Base-by-base conservation (phyloP, 2,113 vertebrate species). In the Heterotis niloticus region DNA sequence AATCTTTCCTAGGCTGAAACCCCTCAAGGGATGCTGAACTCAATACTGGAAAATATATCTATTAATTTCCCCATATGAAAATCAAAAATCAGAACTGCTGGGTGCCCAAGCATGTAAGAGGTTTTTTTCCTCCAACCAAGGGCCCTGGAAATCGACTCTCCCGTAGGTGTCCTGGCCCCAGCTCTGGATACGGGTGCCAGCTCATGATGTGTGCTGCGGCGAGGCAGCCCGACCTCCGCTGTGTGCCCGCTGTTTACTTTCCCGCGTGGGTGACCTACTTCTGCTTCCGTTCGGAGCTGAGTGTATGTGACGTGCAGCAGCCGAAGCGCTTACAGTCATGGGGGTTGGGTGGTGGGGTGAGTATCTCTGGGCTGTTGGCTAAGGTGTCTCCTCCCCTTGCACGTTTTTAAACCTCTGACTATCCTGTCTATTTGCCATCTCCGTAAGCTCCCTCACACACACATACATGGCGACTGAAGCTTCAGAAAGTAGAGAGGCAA, bases 181-280 rank as follows among this genome's bases (percentile, higher is more conserved):
- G 67, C 29, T 29, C 34, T 44, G 34, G 34, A 44, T 44, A 7
- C 34, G 34, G 34, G 34, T 44, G 34, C 34, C 34, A 44, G 34
- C 34, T 44, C 34, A 44, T 44, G 34, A 44, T 44, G 3, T 7
- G 3, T 44, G 34, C 34, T 44, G 34, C 34, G 7, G 34, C 34
- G 7, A 2, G 34, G 34, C 34, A 44, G 34, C 34, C 34, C 34
- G 7, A 44, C 34, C 34, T 44, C 57, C 5, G 17, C 17, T 75
- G 16, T 75, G 44, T 28, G n/a, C n/a, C 66, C 2, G 51, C 20
- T 34, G 20, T 82, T 79, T 54, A 14, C 54, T 80, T 70, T 70
- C 79, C 86, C 79, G 86, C 86, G 85, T 83, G 54, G 75, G 59
- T 78, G 87, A 86, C 84, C 86, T 81, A 88, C 59, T 89, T 89